Conservation (phyloP, 1,140 invertebrate species). For the Nasonia giraulti region DNA sequence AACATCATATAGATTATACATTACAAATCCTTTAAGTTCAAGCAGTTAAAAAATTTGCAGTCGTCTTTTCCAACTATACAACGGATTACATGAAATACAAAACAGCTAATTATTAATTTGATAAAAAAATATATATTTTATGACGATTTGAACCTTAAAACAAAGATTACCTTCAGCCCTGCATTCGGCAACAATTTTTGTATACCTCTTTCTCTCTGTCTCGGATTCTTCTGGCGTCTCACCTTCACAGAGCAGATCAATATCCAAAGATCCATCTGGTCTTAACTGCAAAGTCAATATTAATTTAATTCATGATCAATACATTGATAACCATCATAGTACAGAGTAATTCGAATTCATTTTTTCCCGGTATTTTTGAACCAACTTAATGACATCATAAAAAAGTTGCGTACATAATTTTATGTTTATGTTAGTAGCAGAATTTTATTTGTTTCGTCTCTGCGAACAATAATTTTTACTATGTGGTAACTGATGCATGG, state of each 20-base stretch:
- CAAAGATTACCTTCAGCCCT: conserved; percentile 7
- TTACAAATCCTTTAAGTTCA: background rate
- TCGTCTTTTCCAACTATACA: background rate
- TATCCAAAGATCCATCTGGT: conserved; percentile 18
- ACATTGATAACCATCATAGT: too few relatives aligned
- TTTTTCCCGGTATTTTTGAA: too few relatives aligned
- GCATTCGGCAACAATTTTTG: conserved; percentile 1
- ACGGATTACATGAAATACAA: background rate
- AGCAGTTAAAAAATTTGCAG: conserved; percentile 19
- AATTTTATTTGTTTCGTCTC: too few relatives aligned
- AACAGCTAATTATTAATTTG: background rate
- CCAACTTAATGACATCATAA: too few relatives aligned
- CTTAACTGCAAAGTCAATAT: background rate
- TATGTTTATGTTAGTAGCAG: too few relatives aligned
- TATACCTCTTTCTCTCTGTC: background rate
- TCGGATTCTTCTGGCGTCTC: conserved; percentile 15
- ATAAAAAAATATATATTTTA: background rate
- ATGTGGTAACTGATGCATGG: too few relatives aligned
- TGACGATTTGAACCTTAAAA: background rate
- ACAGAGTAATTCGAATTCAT: too few relatives aligned
- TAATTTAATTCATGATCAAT: background rate
- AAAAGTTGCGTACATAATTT: too few relatives aligned
- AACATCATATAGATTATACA: background rate
- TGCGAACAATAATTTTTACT: too few relatives aligned
- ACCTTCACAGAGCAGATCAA: background rate